These are phyloP conservation scores for Phalloptychus januarius DNA, from an alignment of 2,797 vertebrate genomes.

Conservation along the genomic window DNA sequence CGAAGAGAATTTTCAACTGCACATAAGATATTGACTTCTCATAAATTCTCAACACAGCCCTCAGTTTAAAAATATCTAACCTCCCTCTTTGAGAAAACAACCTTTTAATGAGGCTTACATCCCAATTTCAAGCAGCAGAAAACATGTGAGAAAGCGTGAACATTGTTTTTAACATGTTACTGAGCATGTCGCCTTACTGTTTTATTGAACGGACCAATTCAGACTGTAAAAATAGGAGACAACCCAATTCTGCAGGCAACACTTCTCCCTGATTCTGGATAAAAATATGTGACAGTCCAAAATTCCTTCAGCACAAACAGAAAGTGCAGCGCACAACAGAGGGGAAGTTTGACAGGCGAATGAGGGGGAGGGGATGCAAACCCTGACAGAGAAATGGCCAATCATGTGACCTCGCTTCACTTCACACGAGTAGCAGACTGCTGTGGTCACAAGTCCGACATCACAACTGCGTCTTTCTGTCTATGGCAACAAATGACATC, in stretches of 20 bases:
- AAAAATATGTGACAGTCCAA: conserved; percentile 2
- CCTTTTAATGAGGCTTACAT: background rate
- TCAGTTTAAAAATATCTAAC: background rate
- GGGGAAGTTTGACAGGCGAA: background rate
- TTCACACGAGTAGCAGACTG: background rate
- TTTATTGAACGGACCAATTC: background rate
- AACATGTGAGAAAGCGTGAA: background rate
- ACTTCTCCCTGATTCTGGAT: background rate
- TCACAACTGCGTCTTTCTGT: background rate
- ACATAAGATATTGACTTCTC: background rate
- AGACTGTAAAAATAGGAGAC: background rate
- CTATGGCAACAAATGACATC: background rate
- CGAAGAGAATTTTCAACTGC: background rate
- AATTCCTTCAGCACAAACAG: background rate
- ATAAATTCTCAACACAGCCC: background rate
- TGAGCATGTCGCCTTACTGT: background rate
- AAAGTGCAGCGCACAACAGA: background rate
- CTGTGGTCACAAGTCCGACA: background rate
- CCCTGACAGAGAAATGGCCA: background rate
- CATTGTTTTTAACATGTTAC: background rate
- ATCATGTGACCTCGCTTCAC: background rate
- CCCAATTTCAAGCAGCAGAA: background rate
- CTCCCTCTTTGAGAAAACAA: background rate
- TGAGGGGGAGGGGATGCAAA: background rate
- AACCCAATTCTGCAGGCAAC: background rate